Conservation (phyloP, 2,113 vertebrate species). For the Sminthopsis crassicaudata region DNA sequence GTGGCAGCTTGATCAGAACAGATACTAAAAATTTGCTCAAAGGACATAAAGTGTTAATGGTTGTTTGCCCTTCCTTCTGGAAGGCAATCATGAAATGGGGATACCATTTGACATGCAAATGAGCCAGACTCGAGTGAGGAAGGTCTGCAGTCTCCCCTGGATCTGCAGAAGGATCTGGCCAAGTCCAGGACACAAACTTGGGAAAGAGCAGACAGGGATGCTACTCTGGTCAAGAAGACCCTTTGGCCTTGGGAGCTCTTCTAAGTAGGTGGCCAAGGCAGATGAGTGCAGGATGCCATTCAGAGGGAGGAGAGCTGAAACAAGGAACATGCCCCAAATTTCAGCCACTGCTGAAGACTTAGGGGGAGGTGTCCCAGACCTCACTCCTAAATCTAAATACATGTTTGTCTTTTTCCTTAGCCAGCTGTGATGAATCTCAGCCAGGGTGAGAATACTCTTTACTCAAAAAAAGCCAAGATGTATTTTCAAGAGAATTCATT, state of each 20-base stretch:
- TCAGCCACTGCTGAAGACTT: background rate
- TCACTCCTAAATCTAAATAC: background rate
- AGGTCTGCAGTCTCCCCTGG: too few relatives aligned
- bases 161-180: too few relatives aligned
- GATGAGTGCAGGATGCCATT: background rate
- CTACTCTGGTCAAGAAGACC: background rate
- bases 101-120: too few relatives aligned
- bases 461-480: background rate
- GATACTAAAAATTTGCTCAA: background rate
- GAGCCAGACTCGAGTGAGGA: too few relatives aligned
- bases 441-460: background rate
- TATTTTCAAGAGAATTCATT: background rate
- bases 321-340: background rate
- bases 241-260: background rate
- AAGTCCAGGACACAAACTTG: background rate
- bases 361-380: background rate
- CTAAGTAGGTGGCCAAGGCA: background rate
- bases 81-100: too few relatives aligned
- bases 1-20: constrained; percentile 7
- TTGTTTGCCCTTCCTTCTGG: too few relatives aligned
- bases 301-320: background rate
- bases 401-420: background rate
- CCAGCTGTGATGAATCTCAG: background rate
- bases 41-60: background rate
- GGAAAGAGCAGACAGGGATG: background rate